Conservation (phyloP, 2,888 invertebrate species). For the Acrobasis repandana region DNA sequence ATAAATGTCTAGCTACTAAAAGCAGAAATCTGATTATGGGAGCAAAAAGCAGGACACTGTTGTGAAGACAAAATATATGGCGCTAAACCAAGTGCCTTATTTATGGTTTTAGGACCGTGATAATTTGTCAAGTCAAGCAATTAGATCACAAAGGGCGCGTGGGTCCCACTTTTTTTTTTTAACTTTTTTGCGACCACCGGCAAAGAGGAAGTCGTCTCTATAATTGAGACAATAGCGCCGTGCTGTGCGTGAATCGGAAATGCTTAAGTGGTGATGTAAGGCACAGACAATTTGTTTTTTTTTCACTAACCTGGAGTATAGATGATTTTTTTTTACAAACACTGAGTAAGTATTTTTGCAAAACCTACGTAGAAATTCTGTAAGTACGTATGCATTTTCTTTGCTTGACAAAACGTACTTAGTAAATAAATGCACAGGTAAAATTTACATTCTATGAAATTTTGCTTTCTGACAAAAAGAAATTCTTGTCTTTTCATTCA, state of each 20-base stretch:
- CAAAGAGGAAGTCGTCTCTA: slow-evolving; percentile 56
- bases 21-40: neutral
- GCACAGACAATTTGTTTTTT: neutral
- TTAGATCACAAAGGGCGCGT: slow-evolving; percentile 29
- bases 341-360: no score
- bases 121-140: slow-evolving; percentile 28
- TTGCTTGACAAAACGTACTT: no score
- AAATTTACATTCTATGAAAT: no score
- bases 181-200: slow-evolving; percentile 68
- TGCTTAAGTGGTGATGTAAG: slow-evolving; percentile 41
- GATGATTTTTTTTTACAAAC: neutral
- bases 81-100: slow-evolving; percentile 18
- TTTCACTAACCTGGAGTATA: neutral
- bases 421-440: no score
- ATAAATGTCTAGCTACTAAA: no score
- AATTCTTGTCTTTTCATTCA: no score
- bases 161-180: slow-evolving; percentile 29
- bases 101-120: slow-evolving; percentile 28
- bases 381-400: no score
- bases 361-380: no score
- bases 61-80: neutral
- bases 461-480: no score
- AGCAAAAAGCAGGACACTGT: neutral
- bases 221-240: slow-evolving; percentile 66
- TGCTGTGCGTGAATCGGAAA: slow-evolving; percentile 53